Evolutionary conservation across 2,113 vertebrate species (phyloP).

Genomic region (Micronisus gabar): DNA sequence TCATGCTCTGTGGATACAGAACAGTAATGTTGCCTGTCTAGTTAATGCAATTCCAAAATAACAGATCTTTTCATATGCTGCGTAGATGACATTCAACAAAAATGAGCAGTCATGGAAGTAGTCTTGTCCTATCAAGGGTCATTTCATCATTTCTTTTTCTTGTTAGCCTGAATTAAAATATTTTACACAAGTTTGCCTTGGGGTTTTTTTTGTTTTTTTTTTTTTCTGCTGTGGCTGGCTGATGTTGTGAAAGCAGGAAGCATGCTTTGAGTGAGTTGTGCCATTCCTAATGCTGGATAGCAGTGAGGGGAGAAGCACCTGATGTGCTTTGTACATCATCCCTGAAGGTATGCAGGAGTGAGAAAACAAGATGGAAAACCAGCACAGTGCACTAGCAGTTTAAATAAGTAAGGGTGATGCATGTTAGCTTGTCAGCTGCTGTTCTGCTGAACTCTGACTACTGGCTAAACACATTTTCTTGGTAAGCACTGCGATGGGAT

Average conservation of each 20-base stretch:
- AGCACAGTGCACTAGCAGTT: neutral
- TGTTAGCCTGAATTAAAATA: slow-evolving; percentile 42
- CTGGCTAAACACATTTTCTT: neutral
- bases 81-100: neutral
- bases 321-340: neutral
- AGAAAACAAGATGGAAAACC: neutral
- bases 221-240: neutral
- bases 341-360: neutral
- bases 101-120: neutral
- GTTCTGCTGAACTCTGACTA: neutral
- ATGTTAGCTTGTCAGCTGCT: slow-evolving; percentile 3
- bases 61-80: neutral
- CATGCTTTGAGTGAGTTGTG: neutral
- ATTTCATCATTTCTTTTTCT: neutral
- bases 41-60: neutral
- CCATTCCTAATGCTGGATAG: neutral
- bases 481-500: neutral
- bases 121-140: neutral
- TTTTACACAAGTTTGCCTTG: slow-evolving; percentile 39
- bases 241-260: neutral
- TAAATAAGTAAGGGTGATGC: slow-evolving; percentile 6
- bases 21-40: neutral
- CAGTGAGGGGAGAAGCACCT: neutral
- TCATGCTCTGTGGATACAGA: neutral
- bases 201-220: neutral